Evolutionary conservation across 2,888 invertebrate species (phyloP).

Genomic region (Eilema griseolum): DNA sequence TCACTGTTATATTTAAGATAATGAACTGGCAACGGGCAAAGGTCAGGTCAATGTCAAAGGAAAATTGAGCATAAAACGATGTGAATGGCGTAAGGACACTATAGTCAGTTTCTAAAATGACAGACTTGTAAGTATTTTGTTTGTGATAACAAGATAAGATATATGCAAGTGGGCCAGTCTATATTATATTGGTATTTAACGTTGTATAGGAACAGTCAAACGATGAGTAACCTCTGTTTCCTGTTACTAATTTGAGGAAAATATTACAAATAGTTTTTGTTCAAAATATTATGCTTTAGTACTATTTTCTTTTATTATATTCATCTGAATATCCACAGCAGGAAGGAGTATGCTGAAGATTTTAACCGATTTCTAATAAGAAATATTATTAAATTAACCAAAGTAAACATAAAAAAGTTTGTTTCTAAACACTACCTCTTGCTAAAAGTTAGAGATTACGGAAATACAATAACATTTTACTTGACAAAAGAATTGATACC

Average conservation of each 20-base stretch:
- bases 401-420: too few relatives aligned
- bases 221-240: background rate
- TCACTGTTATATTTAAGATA: conserved; percentile 38
- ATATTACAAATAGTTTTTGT: background rate
- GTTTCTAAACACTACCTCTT: too few relatives aligned
- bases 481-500: background rate
- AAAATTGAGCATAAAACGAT: background rate
- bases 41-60: conserved; percentile 37
- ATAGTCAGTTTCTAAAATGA: background rate
- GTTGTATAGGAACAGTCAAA: background rate
- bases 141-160: conserved; percentile 4
- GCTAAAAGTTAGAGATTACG: background rate
- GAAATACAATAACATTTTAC: background rate
- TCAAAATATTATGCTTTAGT: background rate
- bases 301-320: background rate
- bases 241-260: background rate
- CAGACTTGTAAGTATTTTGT: background rate
- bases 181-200: background rate
- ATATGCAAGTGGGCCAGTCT: background rate
- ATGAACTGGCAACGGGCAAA: conserved; percentile 23
- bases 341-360: background rate
- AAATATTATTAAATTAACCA: too few relatives aligned
- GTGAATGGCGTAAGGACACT: background rate
- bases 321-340: background rate
- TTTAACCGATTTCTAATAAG: background rate